A percentile compares a stretch with the other conserved stretches of the same genome.
These are phyloP conservation scores for Characodon lateralis DNA, from an alignment of 2,797 vertebrate genomes.

Conservation along the genomic window DNA sequence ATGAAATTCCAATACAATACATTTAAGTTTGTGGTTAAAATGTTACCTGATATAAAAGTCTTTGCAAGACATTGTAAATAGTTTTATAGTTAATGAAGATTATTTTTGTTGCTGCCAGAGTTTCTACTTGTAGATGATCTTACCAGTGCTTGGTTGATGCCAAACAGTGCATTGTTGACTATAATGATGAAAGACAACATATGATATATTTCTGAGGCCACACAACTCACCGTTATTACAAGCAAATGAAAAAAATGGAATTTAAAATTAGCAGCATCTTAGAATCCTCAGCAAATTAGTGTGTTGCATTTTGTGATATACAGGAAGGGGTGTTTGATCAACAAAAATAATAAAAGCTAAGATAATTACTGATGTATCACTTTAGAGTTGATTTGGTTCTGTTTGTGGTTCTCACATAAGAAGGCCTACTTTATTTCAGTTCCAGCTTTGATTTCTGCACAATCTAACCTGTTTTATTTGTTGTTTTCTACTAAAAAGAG, in stretches of 20 bases:
- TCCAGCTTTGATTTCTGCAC: background rate
- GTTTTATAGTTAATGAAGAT: too few species aligned
- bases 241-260: background rate
- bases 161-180: background rate
- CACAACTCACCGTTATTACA: background rate
- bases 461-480: background rate
- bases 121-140: too few species aligned
- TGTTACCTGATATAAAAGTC: too few species aligned
- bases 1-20: background rate
- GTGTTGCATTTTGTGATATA: background rate
- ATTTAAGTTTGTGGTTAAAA: background rate
- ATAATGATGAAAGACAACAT: background rate
- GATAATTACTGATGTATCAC: background rate
- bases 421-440: background rate
- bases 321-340: background rate
- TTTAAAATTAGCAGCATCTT: background rate
- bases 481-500: background rate
- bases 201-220: background rate
- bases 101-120: too few species aligned
- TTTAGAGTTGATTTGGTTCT: background rate
- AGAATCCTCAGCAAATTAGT: background rate
- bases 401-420: background rate
- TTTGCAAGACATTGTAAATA: too few species aligned
- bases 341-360: background rate
- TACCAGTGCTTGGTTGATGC: too few species aligned